A percentile compares a stretch with the other conserved stretches of the same genome.
Evolutionary conservation across 2,888 invertebrate genomes (phyloP).

Genomic region (Smittia aterrima): DNA sequence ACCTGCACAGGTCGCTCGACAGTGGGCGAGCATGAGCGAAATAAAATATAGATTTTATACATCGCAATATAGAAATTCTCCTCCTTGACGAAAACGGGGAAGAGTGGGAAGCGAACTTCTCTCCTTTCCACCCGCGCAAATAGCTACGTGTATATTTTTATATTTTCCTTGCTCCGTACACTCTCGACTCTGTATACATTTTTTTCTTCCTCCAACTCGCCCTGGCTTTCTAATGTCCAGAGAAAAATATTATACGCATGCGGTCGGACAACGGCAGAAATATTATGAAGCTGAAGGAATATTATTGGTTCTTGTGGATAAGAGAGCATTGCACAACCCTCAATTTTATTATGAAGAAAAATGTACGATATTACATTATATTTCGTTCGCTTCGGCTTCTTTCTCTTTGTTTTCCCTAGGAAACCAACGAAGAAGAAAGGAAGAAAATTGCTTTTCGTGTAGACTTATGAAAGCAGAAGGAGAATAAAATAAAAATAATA

Average conservation of each 20-base stretch:
- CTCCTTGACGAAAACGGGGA: background rate
- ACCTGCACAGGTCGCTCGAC: background rate
- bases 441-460: background rate
- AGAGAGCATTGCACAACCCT: slow-evolving; percentile 38
- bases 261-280: slow-evolving; percentile 34
- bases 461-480: slow-evolving; percentile 34
- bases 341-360: slow-evolving; percentile 41
- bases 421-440: background rate
- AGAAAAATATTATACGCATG: slow-evolving; percentile 41
- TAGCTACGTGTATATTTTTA: slow-evolving; percentile 1
- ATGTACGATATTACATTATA: slow-evolving; percentile 39
- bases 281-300: slow-evolving; percentile 39
- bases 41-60: slow-evolving; percentile 41
- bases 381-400: background rate
- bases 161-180: slow-evolving; percentile 19
- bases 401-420: background rate
- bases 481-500: slow-evolving; percentile 35
- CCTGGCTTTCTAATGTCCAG: slow-evolving; percentile 40
- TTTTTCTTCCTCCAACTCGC: slow-evolving; percentile 8
- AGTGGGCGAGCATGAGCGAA: background rate
- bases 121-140: background rate
- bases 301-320: slow-evolving; percentile 41
- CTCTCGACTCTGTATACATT: slow-evolving; percentile 19
- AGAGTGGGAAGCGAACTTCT: background rate
- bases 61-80: slow-evolving; percentile 25